Evolutionary conservation across 2,113 vertebrate species (phyloP), one percentile per base, ranked within the genome.

Genomic region (Mobula birostris): DNA sequence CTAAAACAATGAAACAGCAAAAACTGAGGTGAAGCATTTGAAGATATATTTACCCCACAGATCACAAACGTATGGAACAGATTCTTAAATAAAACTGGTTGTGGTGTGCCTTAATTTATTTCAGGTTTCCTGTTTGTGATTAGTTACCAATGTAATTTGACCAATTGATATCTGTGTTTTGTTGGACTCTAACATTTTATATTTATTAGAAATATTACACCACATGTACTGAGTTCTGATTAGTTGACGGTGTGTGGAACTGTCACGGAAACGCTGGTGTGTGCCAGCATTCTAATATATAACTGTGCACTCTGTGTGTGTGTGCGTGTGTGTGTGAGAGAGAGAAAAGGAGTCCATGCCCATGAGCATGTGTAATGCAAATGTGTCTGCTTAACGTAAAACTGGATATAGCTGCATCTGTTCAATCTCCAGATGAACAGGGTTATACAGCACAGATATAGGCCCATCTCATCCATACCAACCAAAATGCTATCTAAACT

Each of bases 81-180:
- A 29, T n/a, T 32, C 29, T 74, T 17, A 88, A 88, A 29, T 61
- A 88, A 66, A 66, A 32, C 27, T 29, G 7, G 61, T 87, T 87
- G 82, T 61, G 48, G 58, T 88, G 29, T 66, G 29, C n/a, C 66
- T 66, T 88, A 87, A 87, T 63, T 87, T 63, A 63, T 88, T 88
- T 66, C 85, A 66, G 58, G 66, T 88, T n/a, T 61, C 61, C 2
- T 66, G 61, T 66, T 88, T 66, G 85, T n/a, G 4, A 66, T 66
- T 66, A 11, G 61, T 88, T 88, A 63, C 29, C 11, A 88, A 66
- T 88, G 63, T 63, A 66, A 48, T 48, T 48, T 66, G 29, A 66
- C 66, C 15, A n/a, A 32, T 88, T 88, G 17, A 88, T 88, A 19
- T 17, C 66, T 88, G 12, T 66, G 24, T 61, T 87, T 87, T 21